Evolutionary conservation across 2,888 invertebrate genomes (phyloP).

Genomic region (Noctua janthina): DNA sequence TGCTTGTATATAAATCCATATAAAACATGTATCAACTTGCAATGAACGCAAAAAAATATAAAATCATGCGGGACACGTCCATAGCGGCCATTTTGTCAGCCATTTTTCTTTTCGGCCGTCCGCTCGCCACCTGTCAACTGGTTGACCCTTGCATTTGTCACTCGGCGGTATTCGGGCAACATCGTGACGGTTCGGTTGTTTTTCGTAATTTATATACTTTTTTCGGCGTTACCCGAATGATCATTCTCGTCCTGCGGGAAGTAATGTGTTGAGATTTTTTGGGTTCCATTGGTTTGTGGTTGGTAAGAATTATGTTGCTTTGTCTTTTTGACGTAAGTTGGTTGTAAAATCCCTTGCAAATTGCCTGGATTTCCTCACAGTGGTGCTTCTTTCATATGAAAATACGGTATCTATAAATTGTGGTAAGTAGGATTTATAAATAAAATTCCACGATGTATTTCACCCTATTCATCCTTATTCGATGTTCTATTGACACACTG

Average conservation of each 20-base stretch:
- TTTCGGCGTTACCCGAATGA: conserved; percentile 50
- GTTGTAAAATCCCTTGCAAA: background rate
- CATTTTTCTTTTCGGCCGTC: conserved; percentile 70
- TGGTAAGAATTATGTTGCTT: background rate
- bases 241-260: conserved; percentile 45
- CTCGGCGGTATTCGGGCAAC: conserved; percentile 69
- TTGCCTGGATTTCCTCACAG: too few relatives aligned
- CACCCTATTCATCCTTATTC: background rate
- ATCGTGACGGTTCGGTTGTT: conserved; percentile 66
- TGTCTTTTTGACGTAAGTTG: background rate
- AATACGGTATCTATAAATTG: background rate
- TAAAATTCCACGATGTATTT: too few relatives aligned
- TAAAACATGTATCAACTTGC: conserved; percentile 31
- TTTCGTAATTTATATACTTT: conserved; percentile 66
- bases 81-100: conserved; percentile 68
- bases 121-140: conserved; percentile 73
- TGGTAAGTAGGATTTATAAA: background rate
- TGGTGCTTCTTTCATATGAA: background rate
- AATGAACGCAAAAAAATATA: conserved; percentile 46
- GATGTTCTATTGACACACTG: background rate
- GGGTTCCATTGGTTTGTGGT: conserved; percentile 32
- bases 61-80: conserved; percentile 61
- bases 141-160: conserved; percentile 79
- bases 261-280: conserved; percentile 60
- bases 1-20: background rate